phyloP scores from a whole-genome alignment of 2,113 vertebrate species.

The Nothocercus nigrocapillus region DNA sequence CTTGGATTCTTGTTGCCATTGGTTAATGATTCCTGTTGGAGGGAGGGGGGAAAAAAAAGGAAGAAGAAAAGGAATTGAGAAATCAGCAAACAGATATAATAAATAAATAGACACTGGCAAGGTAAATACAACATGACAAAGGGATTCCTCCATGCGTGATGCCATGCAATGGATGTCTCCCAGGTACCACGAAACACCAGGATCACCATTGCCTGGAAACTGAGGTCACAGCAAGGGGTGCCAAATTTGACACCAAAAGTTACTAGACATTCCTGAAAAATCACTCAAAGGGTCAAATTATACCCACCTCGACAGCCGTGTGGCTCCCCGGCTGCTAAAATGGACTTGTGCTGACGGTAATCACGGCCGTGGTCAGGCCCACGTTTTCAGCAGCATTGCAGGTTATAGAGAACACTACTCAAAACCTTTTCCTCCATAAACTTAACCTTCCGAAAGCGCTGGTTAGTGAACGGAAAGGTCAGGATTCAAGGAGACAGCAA shows the following conservation, averaged over 20 bases:
- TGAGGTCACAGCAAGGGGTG: accelerated
- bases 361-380: accelerated
- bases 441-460: neutral
- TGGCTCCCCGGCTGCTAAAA: neutral
- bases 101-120: neutral
- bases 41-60: neutral
- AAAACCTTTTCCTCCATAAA: neutral
- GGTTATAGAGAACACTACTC: neutral
- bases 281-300: neutral
- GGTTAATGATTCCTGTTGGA: conserved; percentile 90
- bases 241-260: accelerated
- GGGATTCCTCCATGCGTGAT: accelerated
- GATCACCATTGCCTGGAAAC: neutral
- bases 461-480: neutral
- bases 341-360: neutral
- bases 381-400: accelerated
- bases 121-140: neutral
- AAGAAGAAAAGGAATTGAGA: neutral
- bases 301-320: accelerated
- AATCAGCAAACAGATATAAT: neutral
- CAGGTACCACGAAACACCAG: neutral
- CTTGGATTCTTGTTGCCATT: conserved; percentile 96
- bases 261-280: neutral
- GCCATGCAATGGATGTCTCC: accelerated
- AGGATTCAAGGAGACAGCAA: neutral